phyloP scores from a whole-genome alignment of 2,888 invertebrate species.

The Byasa hedistus region DNA sequence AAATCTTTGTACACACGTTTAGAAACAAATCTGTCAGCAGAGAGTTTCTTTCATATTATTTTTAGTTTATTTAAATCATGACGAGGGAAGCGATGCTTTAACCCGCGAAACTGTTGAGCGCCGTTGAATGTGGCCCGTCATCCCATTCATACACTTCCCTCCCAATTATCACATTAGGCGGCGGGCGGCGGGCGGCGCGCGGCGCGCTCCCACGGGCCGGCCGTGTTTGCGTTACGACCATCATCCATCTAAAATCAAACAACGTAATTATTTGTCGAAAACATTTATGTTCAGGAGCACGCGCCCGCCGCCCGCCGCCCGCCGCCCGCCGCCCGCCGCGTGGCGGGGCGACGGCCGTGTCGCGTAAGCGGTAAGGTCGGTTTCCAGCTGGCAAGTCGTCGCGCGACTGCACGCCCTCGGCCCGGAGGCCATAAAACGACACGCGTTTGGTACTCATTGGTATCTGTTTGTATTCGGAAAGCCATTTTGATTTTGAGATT shows the following conservation, averaged over 20 bases:
- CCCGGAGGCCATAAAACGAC: constrained; percentile 50
- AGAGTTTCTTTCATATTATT: too few species aligned
- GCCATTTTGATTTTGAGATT: constrained; percentile 65
- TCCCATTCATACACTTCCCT: constrained; percentile 26
- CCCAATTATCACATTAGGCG: constrained; percentile 41
- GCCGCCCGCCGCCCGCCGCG: background rate
- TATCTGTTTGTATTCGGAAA: constrained; percentile 76
- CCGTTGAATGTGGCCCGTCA: constrained; percentile 12
- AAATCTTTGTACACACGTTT: too few species aligned
- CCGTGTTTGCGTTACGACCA: constrained; percentile 67
- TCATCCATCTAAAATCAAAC: constrained; percentile 77
- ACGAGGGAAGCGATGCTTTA: too few species aligned
- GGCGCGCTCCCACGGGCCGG: constrained; percentile 66
- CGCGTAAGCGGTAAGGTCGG: constrained; percentile 3
- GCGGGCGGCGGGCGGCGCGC: constrained; percentile 33
- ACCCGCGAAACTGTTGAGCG: background rate
- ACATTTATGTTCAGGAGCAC: constrained; percentile 73
- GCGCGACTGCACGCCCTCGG: constrained; percentile 20
- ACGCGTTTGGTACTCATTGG: constrained; percentile 74
- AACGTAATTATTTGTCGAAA: constrained; percentile 77
- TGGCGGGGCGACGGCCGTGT: constrained; percentile 18
- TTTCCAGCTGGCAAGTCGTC: constrained; percentile 22
- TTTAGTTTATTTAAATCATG: too few species aligned
- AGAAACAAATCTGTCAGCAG: too few species aligned
- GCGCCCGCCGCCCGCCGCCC: constrained; percentile 36